Conservation (phyloP, 2,113 vertebrate genomes). For the Boleophthalmus pectinirostris region DNA sequence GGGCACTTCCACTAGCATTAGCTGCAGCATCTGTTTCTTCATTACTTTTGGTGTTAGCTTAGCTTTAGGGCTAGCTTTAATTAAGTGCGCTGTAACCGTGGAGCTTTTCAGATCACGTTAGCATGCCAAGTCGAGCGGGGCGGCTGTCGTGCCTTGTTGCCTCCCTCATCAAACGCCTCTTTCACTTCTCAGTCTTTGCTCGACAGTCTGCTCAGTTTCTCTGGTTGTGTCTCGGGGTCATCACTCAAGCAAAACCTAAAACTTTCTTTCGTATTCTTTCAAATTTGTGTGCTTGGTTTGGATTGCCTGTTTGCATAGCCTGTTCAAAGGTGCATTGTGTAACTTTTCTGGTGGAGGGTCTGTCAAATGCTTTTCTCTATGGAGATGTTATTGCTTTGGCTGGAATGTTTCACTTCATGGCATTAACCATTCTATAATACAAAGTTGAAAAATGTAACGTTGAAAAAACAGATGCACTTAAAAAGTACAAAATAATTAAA, state of each 20-base stretch:
- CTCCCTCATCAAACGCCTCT: conserved; percentile 56
- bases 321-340: background rate
- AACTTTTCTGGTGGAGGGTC: no score
- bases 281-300: background rate
- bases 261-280: background rate
- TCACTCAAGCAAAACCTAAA: conserved; percentile 47
- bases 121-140: conserved; percentile 44
- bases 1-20: conserved; percentile 47
- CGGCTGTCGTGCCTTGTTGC: conserved; percentile 62
- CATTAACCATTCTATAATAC: no score
- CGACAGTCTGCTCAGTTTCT: conserved; percentile 26
- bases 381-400: no score
- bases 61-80: conserved; percentile 46
- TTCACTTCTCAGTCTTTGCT: conserved; percentile 40
- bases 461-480: no score
- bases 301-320: conserved; percentile 7
- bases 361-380: no score
- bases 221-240: conserved; percentile 54
- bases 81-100: conserved; percentile 54
- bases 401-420: no score
- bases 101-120: conserved; percentile 57
- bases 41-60: conserved; percentile 55
- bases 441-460: no score
- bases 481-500: no score
- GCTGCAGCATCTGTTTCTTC: conserved; percentile 37